Evolutionary conservation across 2,113 vertebrate genomes (phyloP).

Genomic region (Aegotheles bennettii): DNA sequence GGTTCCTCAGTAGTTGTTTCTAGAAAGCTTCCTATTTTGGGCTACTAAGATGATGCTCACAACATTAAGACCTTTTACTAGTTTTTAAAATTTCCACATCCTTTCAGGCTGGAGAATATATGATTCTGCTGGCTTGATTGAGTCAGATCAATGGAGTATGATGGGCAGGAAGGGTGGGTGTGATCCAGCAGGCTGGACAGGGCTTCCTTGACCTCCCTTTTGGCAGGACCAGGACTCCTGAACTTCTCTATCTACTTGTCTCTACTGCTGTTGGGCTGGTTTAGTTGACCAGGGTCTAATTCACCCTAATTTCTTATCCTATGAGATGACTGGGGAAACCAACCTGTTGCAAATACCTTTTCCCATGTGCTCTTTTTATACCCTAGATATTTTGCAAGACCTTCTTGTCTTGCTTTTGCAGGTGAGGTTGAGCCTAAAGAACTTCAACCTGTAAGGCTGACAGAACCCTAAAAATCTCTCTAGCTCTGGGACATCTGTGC

Average conservation of each 20-base stretch:
- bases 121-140: not conserved
- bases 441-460: not conserved
- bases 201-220: not conserved
- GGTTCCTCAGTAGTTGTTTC: not conserved
- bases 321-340: too few species aligned
- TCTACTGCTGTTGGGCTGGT: not conserved
- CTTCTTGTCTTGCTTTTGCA: not conserved
- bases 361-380: too few species aligned
- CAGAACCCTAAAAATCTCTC: not conserved
- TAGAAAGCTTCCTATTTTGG: not conserved
- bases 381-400: not conserved
- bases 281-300: not conserved
- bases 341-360: not conserved
- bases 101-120: not conserved
- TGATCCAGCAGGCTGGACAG: not conserved
- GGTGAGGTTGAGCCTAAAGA: not conserved
- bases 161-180: not conserved
- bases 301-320: not conserved
- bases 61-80: not conserved
- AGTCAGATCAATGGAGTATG: not conserved
- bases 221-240: not conserved
- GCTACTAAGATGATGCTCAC: not conserved
- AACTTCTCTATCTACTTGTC: too few species aligned
- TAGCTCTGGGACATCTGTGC: not conserved
- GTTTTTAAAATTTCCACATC: not conserved